phyloP scores from a whole-genome alignment of 2,113 vertebrate genomes.

The Oplegnathus fasciatus region DNA sequence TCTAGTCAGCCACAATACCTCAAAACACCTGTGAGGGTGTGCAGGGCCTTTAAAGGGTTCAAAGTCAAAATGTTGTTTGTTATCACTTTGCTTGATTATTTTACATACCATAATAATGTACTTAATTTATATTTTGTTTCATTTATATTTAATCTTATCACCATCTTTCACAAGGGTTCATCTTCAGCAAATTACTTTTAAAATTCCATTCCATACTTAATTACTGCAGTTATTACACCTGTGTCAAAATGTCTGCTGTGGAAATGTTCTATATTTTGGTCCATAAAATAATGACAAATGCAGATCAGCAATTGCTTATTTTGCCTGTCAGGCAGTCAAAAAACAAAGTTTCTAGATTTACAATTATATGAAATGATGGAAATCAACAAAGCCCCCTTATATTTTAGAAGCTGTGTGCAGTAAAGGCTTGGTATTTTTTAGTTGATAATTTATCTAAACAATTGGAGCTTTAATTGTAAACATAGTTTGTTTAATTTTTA shows the following conservation, averaged over 20 bases:
- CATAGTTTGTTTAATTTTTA: background rate
- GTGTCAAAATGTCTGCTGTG: constrained; percentile 7
- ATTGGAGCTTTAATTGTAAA: background rate
- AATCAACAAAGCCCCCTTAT: background rate
- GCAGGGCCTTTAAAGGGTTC: background rate
- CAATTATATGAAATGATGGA: background rate
- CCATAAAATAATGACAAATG: background rate
- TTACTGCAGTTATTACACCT: constrained; percentile 19
- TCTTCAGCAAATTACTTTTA: background rate
- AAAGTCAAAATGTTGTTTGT: background rate
- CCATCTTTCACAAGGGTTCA: background rate
- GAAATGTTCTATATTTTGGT: background rate
- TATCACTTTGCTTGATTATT: background rate
- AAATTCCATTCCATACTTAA: background rate
- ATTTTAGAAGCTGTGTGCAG: background rate
- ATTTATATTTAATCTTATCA: background rate
- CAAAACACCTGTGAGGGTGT: background rate
- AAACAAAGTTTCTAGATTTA: background rate
- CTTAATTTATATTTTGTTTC: background rate
- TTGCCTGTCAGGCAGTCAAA: background rate
- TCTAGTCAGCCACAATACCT: background rate
- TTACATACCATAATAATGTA: background rate
- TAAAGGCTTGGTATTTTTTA: background rate
- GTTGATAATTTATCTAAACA: background rate
- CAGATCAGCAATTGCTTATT: background rate